These are phyloP conservation scores for Julus scanicus DNA, from an alignment of 2,888 invertebrate genomes.

Conservation along the genomic window DNA sequence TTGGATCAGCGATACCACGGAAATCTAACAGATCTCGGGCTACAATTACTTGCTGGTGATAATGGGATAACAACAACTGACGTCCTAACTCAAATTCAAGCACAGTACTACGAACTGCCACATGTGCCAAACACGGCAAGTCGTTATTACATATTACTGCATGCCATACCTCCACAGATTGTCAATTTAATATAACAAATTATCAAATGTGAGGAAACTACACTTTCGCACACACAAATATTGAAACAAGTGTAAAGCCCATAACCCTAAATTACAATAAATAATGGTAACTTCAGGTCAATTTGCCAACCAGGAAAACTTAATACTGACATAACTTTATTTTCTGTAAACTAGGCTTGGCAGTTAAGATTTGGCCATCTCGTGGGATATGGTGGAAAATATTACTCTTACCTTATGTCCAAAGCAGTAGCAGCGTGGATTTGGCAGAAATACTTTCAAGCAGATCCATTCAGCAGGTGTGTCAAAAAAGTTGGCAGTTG, in stretches of 20 bases:
- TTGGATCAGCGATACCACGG: conserved; percentile 91
- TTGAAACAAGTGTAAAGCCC: conserved; percentile 10
- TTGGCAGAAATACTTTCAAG: conserved; percentile 87
- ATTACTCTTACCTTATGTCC: conserved; percentile 97
- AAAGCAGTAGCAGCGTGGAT: conserved; percentile 91
- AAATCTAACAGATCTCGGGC: conserved; percentile 67
- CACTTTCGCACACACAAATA: too few species aligned
- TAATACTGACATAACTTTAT: not conserved
- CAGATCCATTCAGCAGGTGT: conserved; percentile 74
- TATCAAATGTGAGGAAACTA: too few species aligned
- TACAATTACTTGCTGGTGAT: conserved; percentile 60
- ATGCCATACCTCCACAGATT: too few species aligned
- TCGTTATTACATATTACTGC: conserved; percentile 54
- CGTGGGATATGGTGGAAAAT: conserved; percentile 98
- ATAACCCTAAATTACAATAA: not conserved
- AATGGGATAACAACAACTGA: conserved; percentile 73
- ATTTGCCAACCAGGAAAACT: not conserved
- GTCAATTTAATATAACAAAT: too few species aligned
- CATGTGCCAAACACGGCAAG: conserved; percentile 86
- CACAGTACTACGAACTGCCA: conserved; percentile 85
- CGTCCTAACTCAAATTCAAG: conserved; percentile 80
- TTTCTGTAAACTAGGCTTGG: conserved; percentile 81
- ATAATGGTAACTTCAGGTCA: not conserved
- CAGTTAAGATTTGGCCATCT: conserved; percentile 95
- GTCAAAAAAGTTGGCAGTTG: not conserved